phyloP scores from a whole-genome alignment of 2,113 vertebrate species.

The Oreochromis aureus region DNA sequence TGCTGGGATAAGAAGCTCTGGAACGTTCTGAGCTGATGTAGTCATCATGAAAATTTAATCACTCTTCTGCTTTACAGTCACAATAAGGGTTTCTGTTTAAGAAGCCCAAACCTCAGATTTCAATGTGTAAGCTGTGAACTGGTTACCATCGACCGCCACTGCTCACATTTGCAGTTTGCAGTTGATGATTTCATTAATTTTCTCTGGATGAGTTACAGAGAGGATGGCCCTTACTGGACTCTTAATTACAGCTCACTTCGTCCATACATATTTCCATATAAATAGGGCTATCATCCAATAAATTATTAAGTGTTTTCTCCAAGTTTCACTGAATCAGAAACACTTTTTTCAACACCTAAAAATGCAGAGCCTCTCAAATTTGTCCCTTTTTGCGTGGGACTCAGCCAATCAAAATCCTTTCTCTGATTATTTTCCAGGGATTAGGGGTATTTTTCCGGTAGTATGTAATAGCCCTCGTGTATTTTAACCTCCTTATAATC shows the following conservation, averaged over 20 bases:
- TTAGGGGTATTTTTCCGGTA: slow-evolving; percentile 59
- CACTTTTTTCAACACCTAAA: slow-evolving; percentile 24
- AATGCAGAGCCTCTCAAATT: neutral
- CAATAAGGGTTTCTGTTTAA: neutral
- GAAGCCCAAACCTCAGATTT: neutral
- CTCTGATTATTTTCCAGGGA: slow-evolving; percentile 68
- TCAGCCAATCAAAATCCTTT: slow-evolving; percentile 54
- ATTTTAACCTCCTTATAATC: slow-evolving; percentile 71
- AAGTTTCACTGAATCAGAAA: neutral
- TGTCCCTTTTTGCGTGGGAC: slow-evolving; percentile 4
- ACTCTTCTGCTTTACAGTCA: neutral
- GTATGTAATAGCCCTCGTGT: slow-evolving; percentile 56
- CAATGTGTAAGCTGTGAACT: neutral
- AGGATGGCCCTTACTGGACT: neutral
- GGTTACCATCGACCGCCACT: neutral
- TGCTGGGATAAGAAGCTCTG: neutral
- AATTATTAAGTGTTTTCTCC: neutral
- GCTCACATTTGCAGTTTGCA: neutral
- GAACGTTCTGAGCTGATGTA: neutral
- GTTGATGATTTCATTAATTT: neutral
- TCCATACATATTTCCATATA: neutral
- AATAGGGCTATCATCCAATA: neutral
- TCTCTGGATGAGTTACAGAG: neutral
- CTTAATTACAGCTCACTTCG: neutral
- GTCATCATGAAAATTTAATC: neutral